Evolutionary conservation across 2,888 invertebrate genomes (phyloP), one percentile per base, ranked within the genome.

Genomic region (Halictus ligatus): DNA sequence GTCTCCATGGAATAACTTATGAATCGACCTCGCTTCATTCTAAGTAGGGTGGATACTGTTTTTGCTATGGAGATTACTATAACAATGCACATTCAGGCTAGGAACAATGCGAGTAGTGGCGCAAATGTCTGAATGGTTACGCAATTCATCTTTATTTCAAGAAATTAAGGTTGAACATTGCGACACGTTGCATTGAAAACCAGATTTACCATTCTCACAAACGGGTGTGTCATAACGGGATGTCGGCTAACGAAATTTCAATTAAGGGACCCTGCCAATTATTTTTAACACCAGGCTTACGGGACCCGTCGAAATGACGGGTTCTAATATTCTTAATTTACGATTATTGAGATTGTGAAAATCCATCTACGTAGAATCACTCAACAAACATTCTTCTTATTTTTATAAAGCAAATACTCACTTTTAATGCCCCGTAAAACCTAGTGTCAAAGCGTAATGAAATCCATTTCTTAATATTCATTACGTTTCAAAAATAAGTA

Each of bases 161-260:
- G 69, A n/a, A 40, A 69, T 69, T 69, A 69, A 69, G 69, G 40
- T 69, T 69, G 21, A 40, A 21, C 40, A 69, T 69, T 40, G 69
- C 40, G 21, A 40, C 12, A 21, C 21, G 69, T 21, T 40, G 69
- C 35, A 69, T 75, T 40, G n/a, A 75, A 54, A 75, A 13, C 1
- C 10, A 21, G 21, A 40, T 4, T 43, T 69, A 40, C 35, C 13
- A 40, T 69, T 69, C 69, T 40, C 69, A 69, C 69, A 69, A 21
- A 69, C 69, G 40, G 40, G 40, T 69, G 21, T 69, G 35, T 35
- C 18, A 67, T 35, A 67, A 67, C 35, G 18, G 18, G 67, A 67
- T 21, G 35, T 35, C 18, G 8, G 29, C 29, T 15, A 35, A 35
- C 67, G 35, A 67, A 35, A 35, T 35, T 35, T 35, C 35, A 35